These are phyloP conservation scores for Gobio occitaniae DNA, from an alignment of 2,797 vertebrate species.

Conservation along the genomic window DNA sequence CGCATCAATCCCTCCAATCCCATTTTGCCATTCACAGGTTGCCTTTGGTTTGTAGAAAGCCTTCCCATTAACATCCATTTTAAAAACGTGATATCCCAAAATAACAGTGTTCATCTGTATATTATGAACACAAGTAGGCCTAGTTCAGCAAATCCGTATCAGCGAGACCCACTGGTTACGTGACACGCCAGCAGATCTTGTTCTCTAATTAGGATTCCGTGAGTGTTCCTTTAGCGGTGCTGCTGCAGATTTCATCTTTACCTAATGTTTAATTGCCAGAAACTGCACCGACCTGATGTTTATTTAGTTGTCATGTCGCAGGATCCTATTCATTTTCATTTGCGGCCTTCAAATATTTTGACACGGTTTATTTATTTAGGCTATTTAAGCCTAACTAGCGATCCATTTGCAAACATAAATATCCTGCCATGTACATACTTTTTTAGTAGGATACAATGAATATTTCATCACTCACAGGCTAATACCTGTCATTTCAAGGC, in stretches of 20 bases:
- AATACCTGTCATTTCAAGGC: background rate
- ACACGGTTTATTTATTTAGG: slow-evolving; percentile 12
- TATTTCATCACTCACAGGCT: background rate
- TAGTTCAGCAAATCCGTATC: slow-evolving; percentile 16
- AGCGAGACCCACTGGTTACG: background rate
- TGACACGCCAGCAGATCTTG: slow-evolving; percentile 3
- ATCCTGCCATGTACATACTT: background rate
- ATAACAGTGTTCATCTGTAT: slow-evolving; percentile 30
- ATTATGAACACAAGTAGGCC: slow-evolving; percentile 9
- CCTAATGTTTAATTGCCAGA: slow-evolving; percentile 11
- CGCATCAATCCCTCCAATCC: slow-evolving; percentile 10
- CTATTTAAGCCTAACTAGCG: background rate
- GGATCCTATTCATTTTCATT: background rate
- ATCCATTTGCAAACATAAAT: slow-evolving; percentile 6
- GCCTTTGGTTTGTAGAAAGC: background rate
- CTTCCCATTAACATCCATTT: slow-evolving; percentile 7
- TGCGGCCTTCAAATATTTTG: slow-evolving; percentile 31
- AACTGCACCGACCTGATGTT: background rate
- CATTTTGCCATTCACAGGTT: background rate
- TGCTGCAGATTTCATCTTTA: slow-evolving; percentile 27
- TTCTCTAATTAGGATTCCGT: slow-evolving; percentile 35
- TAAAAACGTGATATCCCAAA: background rate
- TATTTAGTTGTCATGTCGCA: background rate
- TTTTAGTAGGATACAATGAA: background rate
- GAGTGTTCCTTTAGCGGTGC: slow-evolving; percentile 8